Evolutionary conservation across 2,113 vertebrate genomes (phyloP).

Genomic region (Neogobius melanostomus): DNA sequence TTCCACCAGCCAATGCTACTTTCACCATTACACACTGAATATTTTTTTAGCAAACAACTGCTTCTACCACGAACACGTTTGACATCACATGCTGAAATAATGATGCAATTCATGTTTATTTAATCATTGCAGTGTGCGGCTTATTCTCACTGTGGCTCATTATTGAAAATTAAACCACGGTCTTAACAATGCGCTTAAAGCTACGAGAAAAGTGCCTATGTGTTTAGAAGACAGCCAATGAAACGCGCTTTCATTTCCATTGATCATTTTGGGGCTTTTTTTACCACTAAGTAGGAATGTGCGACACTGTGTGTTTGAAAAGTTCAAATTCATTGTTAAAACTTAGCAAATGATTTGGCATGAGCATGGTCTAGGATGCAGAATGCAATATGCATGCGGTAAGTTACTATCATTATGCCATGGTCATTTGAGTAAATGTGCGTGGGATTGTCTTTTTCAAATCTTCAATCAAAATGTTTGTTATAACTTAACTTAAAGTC

Average conservation of each 20-base stretch:
- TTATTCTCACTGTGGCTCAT: slow-evolving; percentile 5
- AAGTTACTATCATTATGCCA: no score
- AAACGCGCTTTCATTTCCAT: neutral
- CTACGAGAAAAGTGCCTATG: neutral
- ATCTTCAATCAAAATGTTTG: no score
- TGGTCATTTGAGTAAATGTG: no score
- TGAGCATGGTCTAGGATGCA: no score
- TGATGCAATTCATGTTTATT: slow-evolving; percentile 27
- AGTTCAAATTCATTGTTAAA: neutral
- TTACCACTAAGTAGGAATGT: neutral
- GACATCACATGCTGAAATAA: slow-evolving; percentile 24
- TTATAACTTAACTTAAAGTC: no score
- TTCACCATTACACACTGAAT: neutral
- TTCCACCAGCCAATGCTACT: slow-evolving; percentile 28
- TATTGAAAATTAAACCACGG: slow-evolving; percentile 20
- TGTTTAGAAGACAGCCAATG: neutral
- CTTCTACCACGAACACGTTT: slow-evolving; percentile 17
- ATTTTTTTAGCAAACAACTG: slow-evolving; percentile 11
- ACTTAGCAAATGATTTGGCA: no score
- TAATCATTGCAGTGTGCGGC: slow-evolving; percentile 18
- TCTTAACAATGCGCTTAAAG: slow-evolving; percentile 22
- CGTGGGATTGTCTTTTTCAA: no score
- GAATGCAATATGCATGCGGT: no score
- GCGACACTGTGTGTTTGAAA: neutral
- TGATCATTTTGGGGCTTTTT: neutral